Percentiles rank a stretch among this genome's conserved stretches.
These are phyloP conservation scores for Lutjanus campechanus DNA, from an alignment of 2,797 vertebrate species.

Conservation along the genomic window DNA sequence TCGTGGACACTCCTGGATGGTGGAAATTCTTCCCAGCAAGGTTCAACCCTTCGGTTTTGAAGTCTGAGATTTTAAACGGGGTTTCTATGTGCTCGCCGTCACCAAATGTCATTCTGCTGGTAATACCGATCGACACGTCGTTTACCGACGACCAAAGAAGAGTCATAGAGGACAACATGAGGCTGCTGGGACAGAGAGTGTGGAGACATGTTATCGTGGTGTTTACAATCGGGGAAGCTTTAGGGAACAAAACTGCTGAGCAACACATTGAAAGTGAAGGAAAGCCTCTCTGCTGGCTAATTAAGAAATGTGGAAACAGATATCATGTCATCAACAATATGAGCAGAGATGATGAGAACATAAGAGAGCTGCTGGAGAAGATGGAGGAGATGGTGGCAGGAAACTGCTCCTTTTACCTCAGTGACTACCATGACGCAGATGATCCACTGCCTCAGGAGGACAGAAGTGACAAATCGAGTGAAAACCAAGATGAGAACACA, in stretches of 20 bases:
- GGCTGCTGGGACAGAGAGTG: constrained; percentile 15
- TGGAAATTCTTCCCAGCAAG: constrained; percentile 11
- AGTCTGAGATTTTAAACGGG: constrained; percentile 11
- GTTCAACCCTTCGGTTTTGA: background rate
- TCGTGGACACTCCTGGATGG: constrained; percentile 53
- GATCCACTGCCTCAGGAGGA: background rate
- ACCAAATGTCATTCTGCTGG: constrained; percentile 45
- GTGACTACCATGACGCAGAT: background rate
- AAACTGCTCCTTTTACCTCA: constrained; percentile 22
- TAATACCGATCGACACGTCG: constrained; percentile 7
- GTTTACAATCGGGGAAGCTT: constrained; percentile 6
- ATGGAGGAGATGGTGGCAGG: constrained; percentile 49
- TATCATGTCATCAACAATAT: constrained; percentile 27
- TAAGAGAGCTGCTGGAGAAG: constrained; percentile 31
- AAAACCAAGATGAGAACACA: constrained; percentile 1
- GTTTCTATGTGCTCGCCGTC: constrained; percentile 37
- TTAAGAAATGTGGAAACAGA: constrained; percentile 44
- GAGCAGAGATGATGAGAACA: background rate
- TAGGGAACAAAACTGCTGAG: constrained; percentile 27
- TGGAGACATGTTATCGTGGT: constrained; percentile 42
- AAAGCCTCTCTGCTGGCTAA: constrained; percentile 21
- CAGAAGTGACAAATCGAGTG: background rate
- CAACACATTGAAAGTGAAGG: constrained; percentile 45
- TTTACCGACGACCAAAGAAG: constrained; percentile 32
- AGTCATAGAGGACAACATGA: constrained; percentile 36